phyloP scores from a whole-genome alignment of 2,113 vertebrate species.

The Cygnus atratus region DNA sequence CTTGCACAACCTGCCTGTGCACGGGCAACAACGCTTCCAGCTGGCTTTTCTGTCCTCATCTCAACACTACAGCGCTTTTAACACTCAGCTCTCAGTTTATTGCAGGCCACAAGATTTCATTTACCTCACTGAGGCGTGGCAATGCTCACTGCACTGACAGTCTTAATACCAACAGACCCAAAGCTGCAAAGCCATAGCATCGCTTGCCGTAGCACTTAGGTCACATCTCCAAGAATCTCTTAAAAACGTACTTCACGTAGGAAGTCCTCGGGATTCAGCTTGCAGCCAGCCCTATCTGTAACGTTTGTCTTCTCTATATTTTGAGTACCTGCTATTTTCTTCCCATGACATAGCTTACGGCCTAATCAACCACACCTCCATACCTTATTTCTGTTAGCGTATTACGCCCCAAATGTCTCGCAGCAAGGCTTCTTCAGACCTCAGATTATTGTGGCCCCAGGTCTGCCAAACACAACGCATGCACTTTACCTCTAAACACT shows the following conservation, averaged over 20 bases:
- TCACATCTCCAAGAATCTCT: background rate
- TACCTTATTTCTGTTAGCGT: background rate
- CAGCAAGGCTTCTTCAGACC: background rate
- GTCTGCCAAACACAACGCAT: background rate
- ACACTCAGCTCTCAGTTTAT: background rate
- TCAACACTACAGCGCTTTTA: background rate
- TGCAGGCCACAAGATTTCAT: background rate
- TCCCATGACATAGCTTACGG: background rate
- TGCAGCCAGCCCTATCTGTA: background rate
- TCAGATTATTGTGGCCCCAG: background rate
- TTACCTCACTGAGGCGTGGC: background rate
- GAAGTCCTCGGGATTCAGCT: background rate
- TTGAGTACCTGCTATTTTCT: background rate
- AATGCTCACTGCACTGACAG: background rate
- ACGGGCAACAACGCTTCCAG: background rate
- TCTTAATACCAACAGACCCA: rapidly evolving
- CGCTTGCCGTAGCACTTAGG: rapidly evolving
- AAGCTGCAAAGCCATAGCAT: background rate
- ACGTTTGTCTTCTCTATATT: background rate
- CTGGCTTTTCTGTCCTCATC: background rate
- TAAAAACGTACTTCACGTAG: background rate
- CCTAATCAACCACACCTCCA: background rate
- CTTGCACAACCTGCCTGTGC: background rate
- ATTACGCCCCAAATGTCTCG: rapidly evolving
- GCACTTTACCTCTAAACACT: background rate